These are phyloP conservation scores for Oophaga sylvatica DNA, from an alignment of 2,797 vertebrate species.

Conservation along the genomic window DNA sequence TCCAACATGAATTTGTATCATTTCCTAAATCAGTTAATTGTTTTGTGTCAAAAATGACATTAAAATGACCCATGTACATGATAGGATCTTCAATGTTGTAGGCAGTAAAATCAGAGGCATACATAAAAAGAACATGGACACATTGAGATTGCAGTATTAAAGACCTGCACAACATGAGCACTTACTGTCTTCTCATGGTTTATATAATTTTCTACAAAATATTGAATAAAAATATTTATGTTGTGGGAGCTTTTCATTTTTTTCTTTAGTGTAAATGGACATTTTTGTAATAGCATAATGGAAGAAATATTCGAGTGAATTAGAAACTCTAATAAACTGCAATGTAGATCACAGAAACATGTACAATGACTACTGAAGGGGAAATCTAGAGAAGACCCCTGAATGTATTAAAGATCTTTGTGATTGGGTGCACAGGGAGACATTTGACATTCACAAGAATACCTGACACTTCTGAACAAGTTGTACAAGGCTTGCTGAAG, in stretches of 20 bases:
- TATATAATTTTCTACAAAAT: not conserved
- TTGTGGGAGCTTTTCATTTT: not conserved
- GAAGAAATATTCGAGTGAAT: not conserved
- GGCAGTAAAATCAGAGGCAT: no score
- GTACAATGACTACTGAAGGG: not conserved
- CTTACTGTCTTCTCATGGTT: no score
- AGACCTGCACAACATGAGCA: no score
- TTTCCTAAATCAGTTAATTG: no score
- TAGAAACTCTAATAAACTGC: not conserved
- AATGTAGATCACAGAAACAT: not conserved
- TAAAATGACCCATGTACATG: no score
- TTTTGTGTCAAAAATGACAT: no score
- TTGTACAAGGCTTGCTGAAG: conserved; percentile 21
- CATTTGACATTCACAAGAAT: conserved; percentile 23
- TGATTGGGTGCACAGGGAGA: conserved; percentile 1
- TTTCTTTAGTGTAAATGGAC: not conserved
- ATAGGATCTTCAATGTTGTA: no score
- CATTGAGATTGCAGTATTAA: no score
- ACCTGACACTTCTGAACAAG: conserved; percentile 19
- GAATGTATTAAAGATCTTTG: conserved; percentile 24
- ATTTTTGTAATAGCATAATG: not conserved
- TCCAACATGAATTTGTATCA: no score
- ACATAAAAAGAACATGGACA: no score
- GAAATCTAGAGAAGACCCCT: not conserved
- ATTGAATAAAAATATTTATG: not conserved